Conservation (phyloP, 2,113 vertebrate genomes). For the Callocephalon fimbriatum region DNA sequence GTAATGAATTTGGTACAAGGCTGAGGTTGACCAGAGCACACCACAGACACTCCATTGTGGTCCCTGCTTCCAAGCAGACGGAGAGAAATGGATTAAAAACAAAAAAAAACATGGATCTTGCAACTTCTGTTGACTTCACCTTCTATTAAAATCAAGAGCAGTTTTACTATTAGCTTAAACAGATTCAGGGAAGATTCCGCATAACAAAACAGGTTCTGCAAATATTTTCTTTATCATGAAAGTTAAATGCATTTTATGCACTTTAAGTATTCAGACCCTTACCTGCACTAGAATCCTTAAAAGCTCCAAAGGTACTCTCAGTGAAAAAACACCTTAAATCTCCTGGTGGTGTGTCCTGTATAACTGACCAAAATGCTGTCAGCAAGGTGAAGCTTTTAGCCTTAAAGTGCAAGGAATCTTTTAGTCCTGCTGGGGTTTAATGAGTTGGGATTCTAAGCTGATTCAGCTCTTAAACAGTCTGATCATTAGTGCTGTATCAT, state of each 20-base stretch:
- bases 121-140: neutral
- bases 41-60: neutral
- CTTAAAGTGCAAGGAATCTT: slow-evolving; percentile 27
- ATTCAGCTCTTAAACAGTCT: slow-evolving; percentile 71
- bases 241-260: neutral
- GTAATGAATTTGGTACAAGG: neutral
- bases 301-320: neutral
- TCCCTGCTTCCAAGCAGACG: neutral
- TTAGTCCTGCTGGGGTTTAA: slow-evolving; percentile 54
- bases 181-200: neutral
- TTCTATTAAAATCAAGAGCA: neutral
- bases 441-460: slow-evolving; percentile 71
- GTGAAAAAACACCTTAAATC: neutral
- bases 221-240: neutral
- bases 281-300: neutral
- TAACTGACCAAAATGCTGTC: neutral
- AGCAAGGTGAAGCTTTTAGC: neutral
- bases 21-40: neutral
- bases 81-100: neutral
- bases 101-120: neutral
- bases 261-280: neutral
- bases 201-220: neutral
- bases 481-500: slow-evolving; percentile 81
- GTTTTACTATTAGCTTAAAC: neutral
- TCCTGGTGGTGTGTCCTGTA: neutral